A percentile compares a stretch with the other conserved stretches of the same genome.
phyloP scores from a whole-genome alignment of 2,113 vertebrate species.

The Pachycephala philippinensis region DNA sequence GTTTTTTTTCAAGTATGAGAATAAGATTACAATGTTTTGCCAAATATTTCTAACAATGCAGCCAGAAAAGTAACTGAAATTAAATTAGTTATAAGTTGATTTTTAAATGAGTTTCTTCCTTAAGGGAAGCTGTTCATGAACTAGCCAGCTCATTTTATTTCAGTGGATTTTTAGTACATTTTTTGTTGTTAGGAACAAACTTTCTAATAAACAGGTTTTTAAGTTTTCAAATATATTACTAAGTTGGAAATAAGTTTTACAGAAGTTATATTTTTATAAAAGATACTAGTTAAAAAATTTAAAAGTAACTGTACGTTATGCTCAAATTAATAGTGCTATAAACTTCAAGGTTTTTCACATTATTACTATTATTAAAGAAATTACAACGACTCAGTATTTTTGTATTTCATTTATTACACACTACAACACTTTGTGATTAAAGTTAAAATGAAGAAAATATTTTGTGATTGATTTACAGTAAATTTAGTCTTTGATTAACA shows the following conservation, averaged over 20 bases:
- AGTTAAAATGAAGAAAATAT: background rate
- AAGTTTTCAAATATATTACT: background rate
- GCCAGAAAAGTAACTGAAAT: background rate
- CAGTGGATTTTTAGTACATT: background rate
- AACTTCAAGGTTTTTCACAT: background rate
- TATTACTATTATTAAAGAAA: background rate
- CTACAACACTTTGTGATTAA: background rate
- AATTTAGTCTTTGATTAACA: slow-evolving; percentile 44
- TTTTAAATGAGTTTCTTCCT: background rate
- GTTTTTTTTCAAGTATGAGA: background rate
- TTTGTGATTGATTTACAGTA: slow-evolving; percentile 26
- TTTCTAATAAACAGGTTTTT: background rate
- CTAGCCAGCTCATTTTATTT: background rate
- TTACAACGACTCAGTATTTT: background rate
- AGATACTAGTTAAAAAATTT: background rate
- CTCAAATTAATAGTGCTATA: background rate
- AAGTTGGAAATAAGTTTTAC: background rate
- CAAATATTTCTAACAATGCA: background rate
- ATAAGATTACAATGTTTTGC: background rate
- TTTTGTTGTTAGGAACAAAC: background rate
- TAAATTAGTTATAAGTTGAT: background rate
- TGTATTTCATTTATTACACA: background rate
- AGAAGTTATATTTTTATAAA: background rate
- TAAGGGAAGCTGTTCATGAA: background rate
- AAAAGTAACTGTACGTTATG: background rate